Evolutionary conservation across 2,888 invertebrate species (phyloP), one percentile per base, ranked within the genome.

Genomic region (Nezara viridula): DNA sequence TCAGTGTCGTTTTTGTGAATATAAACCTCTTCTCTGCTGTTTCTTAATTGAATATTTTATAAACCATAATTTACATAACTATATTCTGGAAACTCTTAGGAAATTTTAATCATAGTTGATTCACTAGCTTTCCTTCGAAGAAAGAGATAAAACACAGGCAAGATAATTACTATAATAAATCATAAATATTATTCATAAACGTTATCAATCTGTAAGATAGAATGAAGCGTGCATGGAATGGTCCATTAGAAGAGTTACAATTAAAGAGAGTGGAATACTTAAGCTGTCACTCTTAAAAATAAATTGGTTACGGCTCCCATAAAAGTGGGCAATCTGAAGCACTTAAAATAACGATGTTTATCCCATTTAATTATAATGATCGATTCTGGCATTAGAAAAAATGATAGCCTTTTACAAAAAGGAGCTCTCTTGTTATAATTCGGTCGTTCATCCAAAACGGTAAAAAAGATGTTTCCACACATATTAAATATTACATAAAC

Each of bases 261-360:
- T 81, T 81, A 81, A 44, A 81, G 81, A 47, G 81, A 81, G 81
- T 44, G 81, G 81, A 81, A 81, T 81, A 81, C 44, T 81, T 81
- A 81, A 81, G 44, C 81, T n/a, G 44, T 47, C 40, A 81, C 44
- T 44, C 12, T 12, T 24, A 81, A 44, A 81, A 81, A 81, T 81
- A 81, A 81, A 81, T 81, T 81, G 81, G 81, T 81, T 40, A 40
- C 10, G 24, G 40, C 40, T 24, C 21, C 44, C 24, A 44, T 81
- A 44, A 81, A 81, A 81, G 81, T 73, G 32, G 66, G 32, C 66
- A 73, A 73, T 37, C 66, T 73, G 7, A 9, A 73, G 66, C 37
- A 73, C 66, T 73, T 73, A 37, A 73, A 32, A 73, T 73, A 73
- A 73, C 66, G 66, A 73, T 73, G 66, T 73, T 73, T 73, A 73